phyloP scores from a whole-genome alignment of 2,888 invertebrate genomes.

The Nomada ferruginata region DNA sequence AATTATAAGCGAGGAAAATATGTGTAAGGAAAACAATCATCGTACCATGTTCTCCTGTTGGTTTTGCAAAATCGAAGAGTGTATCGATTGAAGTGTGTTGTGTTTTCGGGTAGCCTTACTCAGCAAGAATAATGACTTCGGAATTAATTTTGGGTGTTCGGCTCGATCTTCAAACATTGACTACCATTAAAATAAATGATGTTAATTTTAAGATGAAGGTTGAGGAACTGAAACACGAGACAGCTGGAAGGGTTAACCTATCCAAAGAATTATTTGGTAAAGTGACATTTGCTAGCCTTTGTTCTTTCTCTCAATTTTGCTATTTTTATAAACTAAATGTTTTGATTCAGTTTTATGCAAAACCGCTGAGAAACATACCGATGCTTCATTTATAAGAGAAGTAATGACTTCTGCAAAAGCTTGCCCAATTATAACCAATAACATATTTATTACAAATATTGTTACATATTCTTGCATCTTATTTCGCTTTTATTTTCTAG shows the following conservation, averaged over 20 bases:
- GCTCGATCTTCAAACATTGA: slow-evolving; percentile 85
- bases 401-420: slow-evolving; percentile 1
- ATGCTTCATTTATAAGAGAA: background rate
- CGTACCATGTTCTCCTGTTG: slow-evolving; percentile 26
- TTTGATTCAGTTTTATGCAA: background rate
- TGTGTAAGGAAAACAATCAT: background rate
- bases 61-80: slow-evolving; percentile 40
- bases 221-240: slow-evolving; percentile 86
- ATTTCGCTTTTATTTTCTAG: slow-evolving; percentile 81
- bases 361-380: background rate
- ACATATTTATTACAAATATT: background rate
- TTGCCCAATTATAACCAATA: background rate
- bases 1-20: background rate
- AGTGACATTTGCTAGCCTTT: slow-evolving; percentile 38
- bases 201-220: slow-evolving; percentile 88
- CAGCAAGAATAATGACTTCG: slow-evolving; percentile 69
- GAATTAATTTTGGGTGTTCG: slow-evolving; percentile 85
- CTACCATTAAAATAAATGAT: slow-evolving; percentile 87
- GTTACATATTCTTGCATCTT: slow-evolving; percentile 15
- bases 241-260: slow-evolving; percentile 86
- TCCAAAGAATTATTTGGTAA: slow-evolving; percentile 87
- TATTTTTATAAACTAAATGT: background rate
- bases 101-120: slow-evolving; percentile 12
- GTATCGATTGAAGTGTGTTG: slow-evolving; percentile 37
- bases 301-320: slow-evolving; percentile 2